Percentiles rank a stretch among this genome's conserved stretches.
Conservation (phyloP, 2,113 vertebrate genomes). For the Eidolon helvum region DNA sequence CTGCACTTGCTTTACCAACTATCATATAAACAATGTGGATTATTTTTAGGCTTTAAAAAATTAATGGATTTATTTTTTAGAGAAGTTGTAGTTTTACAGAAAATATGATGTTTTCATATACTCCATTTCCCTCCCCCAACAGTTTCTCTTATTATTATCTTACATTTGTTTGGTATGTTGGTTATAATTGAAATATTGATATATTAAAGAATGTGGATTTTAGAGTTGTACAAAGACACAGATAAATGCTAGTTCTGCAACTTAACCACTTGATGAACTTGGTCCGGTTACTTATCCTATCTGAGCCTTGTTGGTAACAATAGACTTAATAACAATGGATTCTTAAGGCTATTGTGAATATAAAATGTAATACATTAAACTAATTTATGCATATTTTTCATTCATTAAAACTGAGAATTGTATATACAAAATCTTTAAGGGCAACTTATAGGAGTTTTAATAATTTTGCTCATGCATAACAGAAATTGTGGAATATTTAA, state of each 20-base stretch:
- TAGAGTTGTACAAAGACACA: not conserved
- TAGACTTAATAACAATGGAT: not conserved
- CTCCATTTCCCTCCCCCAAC: not conserved
- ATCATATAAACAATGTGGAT: not conserved
- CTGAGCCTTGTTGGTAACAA: not conserved
- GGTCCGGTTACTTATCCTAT: not conserved
- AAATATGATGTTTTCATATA: not conserved
- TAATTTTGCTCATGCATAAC: not conserved
- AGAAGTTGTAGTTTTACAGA: not conserved
- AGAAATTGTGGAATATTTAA: not conserved
- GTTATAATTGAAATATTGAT: not conserved
- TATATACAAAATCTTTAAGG: not conserved
- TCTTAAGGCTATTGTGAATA: not conserved
- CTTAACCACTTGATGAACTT: not conserved
- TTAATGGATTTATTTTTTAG: not conserved
- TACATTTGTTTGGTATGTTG: not conserved
- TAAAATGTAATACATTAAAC: not conserved
- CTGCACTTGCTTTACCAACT: not conserved
- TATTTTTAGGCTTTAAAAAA: not conserved
- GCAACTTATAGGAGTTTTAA: not conserved
- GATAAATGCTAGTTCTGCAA: not conserved
- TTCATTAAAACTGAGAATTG: not conserved
- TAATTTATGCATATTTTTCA: not conserved
- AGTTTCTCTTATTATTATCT: not conserved
- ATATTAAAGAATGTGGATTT: not conserved